Evolutionary conservation across 2,797 vertebrate species (phyloP).

Genomic region (Sarcoramphus papa): DNA sequence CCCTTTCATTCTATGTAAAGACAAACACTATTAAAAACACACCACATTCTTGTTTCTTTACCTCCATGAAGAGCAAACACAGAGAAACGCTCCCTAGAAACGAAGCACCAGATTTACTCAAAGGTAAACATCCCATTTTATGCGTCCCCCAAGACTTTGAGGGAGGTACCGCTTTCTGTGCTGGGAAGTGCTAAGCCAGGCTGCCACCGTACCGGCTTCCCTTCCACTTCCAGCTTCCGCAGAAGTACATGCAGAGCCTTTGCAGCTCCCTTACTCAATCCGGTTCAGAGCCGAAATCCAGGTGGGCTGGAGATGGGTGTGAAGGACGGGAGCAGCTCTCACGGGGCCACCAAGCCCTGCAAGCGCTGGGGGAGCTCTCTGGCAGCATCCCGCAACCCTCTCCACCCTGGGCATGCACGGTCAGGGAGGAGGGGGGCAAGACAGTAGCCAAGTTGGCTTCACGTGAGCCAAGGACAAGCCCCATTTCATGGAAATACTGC

Average conservation of each 20-base stretch:
- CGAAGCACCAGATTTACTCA: not conserved
- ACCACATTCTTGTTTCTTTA: not conserved
- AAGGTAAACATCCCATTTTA: constrained; percentile 22
- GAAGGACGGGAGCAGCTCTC: not conserved
- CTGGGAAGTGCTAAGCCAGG: not conserved
- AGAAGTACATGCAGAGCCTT: not conserved
- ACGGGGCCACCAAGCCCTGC: not conserved
- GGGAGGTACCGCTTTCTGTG: not conserved
- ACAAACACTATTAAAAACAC: constrained; percentile 3
- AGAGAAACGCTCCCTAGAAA: not conserved
- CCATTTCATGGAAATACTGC: not conserved
- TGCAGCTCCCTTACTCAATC: not conserved
- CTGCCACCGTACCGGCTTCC: not conserved
- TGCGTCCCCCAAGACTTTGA: not conserved
- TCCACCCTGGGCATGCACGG: not conserved
- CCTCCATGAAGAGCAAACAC: not conserved
- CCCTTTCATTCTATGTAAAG: not conserved
- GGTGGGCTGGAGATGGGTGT: not conserved
- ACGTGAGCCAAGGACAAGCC: not conserved
- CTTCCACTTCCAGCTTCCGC: not conserved
- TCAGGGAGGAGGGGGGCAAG: not conserved
- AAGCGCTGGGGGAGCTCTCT: not conserved
- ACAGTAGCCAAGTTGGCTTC: not conserved
- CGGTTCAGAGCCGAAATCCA: not conserved
- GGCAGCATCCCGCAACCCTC: not conserved